Conservation (phyloP, 2,113 vertebrate genomes). For the Rhabdomys dilectus region DNA sequence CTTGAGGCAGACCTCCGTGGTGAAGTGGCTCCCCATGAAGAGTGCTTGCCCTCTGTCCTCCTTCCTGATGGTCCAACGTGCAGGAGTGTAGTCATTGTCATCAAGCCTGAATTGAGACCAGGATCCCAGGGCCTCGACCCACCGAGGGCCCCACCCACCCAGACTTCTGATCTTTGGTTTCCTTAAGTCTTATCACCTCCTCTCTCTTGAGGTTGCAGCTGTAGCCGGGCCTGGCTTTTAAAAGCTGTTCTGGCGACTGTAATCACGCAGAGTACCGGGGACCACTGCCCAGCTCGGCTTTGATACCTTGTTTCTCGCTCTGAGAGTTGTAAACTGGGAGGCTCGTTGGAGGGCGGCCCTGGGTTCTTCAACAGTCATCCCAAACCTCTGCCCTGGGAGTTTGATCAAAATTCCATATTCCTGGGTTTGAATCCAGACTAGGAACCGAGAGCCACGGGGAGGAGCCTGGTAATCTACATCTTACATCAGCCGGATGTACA, state of each 20-base stretch:
- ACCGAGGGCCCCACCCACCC: background rate
- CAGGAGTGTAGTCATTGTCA: background rate
- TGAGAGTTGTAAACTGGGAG: background rate
- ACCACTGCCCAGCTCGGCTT: background rate
- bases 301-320: background rate
- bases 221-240: background rate
- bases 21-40: background rate
- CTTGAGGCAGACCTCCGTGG: background rate
- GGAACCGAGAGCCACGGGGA: too few species aligned
- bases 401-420: background rate
- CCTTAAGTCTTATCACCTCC: background rate
- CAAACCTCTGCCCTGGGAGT: background rate
- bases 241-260: background rate
- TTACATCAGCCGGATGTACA: background rate
- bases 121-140: background rate
- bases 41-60: background rate
- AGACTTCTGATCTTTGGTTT: background rate
- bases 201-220: background rate
- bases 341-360: background rate
- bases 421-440: background rate
- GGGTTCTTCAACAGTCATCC: background rate
- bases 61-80: background rate
- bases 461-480: background rate
- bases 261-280: accelerated
- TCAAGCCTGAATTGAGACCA: background rate